Base-by-base conservation (phyloP, 2,888 invertebrate genomes). In the Nowickia ferox region DNA sequence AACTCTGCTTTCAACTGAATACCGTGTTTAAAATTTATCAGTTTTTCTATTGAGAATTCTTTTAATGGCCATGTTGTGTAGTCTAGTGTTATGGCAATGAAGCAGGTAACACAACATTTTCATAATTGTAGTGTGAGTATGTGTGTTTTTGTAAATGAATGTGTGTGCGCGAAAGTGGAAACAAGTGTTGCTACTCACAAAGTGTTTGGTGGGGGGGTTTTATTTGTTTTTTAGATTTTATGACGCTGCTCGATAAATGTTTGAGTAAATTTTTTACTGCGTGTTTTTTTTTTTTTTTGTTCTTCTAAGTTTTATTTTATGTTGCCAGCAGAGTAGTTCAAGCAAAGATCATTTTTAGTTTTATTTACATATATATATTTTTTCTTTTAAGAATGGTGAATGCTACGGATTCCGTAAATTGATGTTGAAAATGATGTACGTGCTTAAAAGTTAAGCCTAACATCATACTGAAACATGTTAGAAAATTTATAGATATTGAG, bases 21-120 rank as follows among this genome's bases (percentile, higher is more conserved):
- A 30, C 17, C 10, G 11, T 51, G 59, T 51, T 38, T 57, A 2
- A 74, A 68, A 55, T 66, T 59, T 74, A 81, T 30, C 66, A 74
- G 74, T 75, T 66, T 79, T 72, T 63, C 48, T 76, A n/a, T 65
- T 5, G 63, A 71, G 71, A 42, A 63, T 82, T 40, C 82, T 38
- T 76, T 84, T 72, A 72, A 84, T 84, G 77, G 78, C 72, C 68
- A 30, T 66, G 59, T 76, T 83, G 69, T 75, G 65, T 69, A 81
- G 57, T 81, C 63, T 76, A 76, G 76, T 77, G 82, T 83, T 81
- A 75, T 81, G 59, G 81, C 71, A 76, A 51, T 83, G 65, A 22
- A 72, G 42, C 83, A 66, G 72, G 83, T 77, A 83, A 72, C 48
- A 72, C 59, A 84, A 74, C 38, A 53, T 84, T 83, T 71, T 65